Conservation (phyloP, 1,140 invertebrate species). For the Lethrus apterus region DNA sequence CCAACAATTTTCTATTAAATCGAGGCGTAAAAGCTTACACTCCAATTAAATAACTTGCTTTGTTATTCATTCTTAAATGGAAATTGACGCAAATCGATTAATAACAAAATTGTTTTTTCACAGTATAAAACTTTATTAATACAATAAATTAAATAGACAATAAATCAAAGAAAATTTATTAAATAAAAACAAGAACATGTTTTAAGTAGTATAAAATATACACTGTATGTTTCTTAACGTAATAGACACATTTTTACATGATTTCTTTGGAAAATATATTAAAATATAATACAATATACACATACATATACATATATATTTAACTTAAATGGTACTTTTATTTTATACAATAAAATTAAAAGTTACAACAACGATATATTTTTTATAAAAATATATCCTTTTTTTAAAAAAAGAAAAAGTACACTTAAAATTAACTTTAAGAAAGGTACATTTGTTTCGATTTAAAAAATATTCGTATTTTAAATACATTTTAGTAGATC, state of each 20-base stretch:
- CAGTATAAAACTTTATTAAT: too few species aligned
- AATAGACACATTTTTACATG: constrained; percentile 29
- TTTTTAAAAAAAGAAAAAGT: too few species aligned
- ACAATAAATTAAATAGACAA: too few species aligned
- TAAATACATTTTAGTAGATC: constrained; percentile 33
- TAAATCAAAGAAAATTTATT: constrained; percentile 26
- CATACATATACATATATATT: constrained; percentile 32
- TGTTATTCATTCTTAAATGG: too few species aligned
- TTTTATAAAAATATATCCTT: constrained; percentile 34
- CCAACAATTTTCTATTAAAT: too few species aligned
- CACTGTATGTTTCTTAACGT: constrained; percentile 22
- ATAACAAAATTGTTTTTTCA: too few species aligned
- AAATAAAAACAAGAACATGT: constrained; percentile 33
- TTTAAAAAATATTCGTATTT: constrained; percentile 29
- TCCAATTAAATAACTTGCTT: too few species aligned
- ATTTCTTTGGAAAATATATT: constrained; percentile 37
- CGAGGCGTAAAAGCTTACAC: too few species aligned
- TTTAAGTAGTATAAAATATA: constrained; percentile 36
- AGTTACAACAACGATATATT: constrained; percentile 33
- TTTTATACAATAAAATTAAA: constrained; percentile 34
- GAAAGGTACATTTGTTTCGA: constrained; percentile 31
- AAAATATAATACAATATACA: constrained; percentile 31
- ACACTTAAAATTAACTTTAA: constrained; percentile 18
- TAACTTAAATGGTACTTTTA: constrained; percentile 25
- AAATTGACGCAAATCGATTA: too few species aligned